These are phyloP conservation scores for Triplophysa bombifrons DNA, from an alignment of 2,797 vertebrate genomes.

Conservation along the genomic window DNA sequence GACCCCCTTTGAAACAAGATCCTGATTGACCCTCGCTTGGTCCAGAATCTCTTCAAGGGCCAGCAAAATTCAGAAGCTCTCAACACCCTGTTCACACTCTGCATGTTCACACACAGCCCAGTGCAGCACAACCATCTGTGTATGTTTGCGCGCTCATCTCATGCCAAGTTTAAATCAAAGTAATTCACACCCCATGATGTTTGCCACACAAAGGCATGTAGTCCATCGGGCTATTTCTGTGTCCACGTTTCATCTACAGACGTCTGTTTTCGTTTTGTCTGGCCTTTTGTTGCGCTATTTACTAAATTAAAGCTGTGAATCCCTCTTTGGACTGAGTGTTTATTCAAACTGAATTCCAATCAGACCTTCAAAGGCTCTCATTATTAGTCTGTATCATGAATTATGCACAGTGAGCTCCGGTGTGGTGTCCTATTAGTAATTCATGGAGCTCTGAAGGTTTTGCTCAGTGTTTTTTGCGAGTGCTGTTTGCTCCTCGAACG, in stretches of 20 bases:
- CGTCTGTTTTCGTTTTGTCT: constrained; percentile 38
- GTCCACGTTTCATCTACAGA: constrained; percentile 22
- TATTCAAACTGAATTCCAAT: constrained; percentile 54
- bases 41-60: constrained; percentile 23
- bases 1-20: constrained; percentile 10
- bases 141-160: constrained; percentile 2
- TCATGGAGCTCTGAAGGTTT: constrained; percentile 76
- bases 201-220: constrained; percentile 29
- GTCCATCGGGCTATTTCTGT: constrained; percentile 23
- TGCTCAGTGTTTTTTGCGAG: constrained; percentile 60
- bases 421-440: constrained; percentile 80
- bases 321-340: constrained; percentile 30
- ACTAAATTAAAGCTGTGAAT: constrained; percentile 36
- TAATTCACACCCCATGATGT: constrained; percentile 45
- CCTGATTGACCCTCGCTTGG: neutral
- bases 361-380: constrained; percentile 56
- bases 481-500: constrained; percentile 36
- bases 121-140: constrained; percentile 9
- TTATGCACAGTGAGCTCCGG: constrained; percentile 75
- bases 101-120: constrained; percentile 24
- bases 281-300: constrained; percentile 45
- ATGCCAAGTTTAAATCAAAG: constrained; percentile 34
- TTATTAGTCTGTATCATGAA: constrained; percentile 63
- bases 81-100: constrained; percentile 50
- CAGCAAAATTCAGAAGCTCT: constrained; percentile 41